Base-by-base conservation (phyloP, 1,140 invertebrate species). In the Drosophila pectinifera region DNA sequence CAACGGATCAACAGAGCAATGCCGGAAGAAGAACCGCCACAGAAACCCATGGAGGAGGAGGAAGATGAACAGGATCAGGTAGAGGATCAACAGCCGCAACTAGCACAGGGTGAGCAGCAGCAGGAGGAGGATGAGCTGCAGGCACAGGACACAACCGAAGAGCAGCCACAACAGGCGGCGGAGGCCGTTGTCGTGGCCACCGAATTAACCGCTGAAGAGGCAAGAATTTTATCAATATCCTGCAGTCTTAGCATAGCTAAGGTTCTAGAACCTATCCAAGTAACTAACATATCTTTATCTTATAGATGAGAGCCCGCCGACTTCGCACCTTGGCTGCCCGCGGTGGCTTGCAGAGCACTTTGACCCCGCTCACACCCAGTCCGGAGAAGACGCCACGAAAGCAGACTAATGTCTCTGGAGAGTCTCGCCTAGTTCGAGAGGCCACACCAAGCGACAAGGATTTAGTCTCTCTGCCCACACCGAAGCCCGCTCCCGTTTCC, bases 141-240 rank as follows among this genome's bases (percentile, higher is more conserved):
- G 67, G 45, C 59, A 36, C 56, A 48, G 7, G 26, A 28, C 34
- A 48, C 39, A 20, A 8, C 46, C 8, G 31, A 46, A 2, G 42
- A 34, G 14, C 48, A 38, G 20, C 10, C 41, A 2, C 62, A 46
- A 28, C 56, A 57, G 65, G 41, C 51, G 13, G 26, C 26, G 0
- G 73, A 69, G 26, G 14, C 46, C 1, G 43, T 45, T 7, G 53
- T 38, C 1, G 53, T 73, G 13, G 61, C 49, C n/a, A 24, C 73
- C 89, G 95, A 96, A 93, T 92, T 96, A 58, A 95, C 93, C 64
- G 95, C 95, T 80, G 96, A 96, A 92, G 96, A 96, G 94, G 96
- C 95, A 92, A 94, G 93, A 74, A 39, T 38, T 43, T 70, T 53
- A 18, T 54, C 14, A 51, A 1, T 4, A 22, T 1, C 22, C 22